Conservation (phyloP, 2,888 invertebrate genomes). For the Caenorhabditis drosophilae region DNA sequence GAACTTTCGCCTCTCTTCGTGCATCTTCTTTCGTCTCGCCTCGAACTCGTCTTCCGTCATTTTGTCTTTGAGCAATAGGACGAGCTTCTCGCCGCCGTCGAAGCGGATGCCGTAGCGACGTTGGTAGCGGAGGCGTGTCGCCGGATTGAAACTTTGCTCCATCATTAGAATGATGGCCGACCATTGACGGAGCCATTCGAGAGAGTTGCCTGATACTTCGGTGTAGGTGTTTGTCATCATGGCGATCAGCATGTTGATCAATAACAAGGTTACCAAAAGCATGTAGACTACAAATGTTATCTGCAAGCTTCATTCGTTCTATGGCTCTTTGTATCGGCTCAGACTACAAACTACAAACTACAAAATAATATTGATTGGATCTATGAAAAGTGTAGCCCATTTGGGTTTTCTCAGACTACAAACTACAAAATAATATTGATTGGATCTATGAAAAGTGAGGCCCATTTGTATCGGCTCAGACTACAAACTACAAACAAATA, state of each 20-base stretch:
- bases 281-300: conserved; percentile 89
- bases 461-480: conserved; percentile 2
- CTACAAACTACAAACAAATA: neutral
- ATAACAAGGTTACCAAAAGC: conserved; percentile 90
- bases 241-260: conserved; percentile 92
- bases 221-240: conserved; percentile 99
- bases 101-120: conserved; percentile 89
- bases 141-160: conserved; percentile 90
- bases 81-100: conserved; percentile 59
- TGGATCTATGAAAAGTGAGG: neutral
- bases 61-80: conserved; percentile 54
- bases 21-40: conserved; percentile 89
- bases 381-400: too few species aligned
- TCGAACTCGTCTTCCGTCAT: conserved; percentile 83
- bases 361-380: conserved; percentile 1
- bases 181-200: conserved; percentile 98
- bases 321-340: neutral
- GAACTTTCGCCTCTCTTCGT: conserved; percentile 86
- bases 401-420: too few species aligned
- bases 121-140: conserved; percentile 83
- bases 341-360: neutral
- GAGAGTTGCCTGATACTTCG: conserved; percentile 90
- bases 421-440: neutral
- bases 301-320: too few species aligned
- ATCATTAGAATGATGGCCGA: conserved; percentile 94